Conservation (phyloP, 2,888 invertebrate genomes). For the Epirrita christyi region DNA sequence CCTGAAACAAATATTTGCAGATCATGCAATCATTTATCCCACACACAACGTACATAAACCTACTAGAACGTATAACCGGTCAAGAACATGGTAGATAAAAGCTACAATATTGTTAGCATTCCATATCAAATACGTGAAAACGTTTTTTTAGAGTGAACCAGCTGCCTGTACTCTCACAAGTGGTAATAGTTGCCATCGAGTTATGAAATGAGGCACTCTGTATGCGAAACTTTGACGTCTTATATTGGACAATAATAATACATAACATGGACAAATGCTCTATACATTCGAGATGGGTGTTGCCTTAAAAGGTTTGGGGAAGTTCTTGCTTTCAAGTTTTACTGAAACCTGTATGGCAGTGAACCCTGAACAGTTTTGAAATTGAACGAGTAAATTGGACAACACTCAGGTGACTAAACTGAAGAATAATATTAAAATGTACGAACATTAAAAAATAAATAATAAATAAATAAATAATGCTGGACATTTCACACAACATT, state of each 20-base stretch:
- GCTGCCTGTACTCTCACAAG: conserved; percentile 48
- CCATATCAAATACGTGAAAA: too few species aligned
- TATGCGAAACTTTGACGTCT: conserved; percentile 75
- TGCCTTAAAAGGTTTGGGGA: conserved; percentile 23
- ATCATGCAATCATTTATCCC: too few species aligned
- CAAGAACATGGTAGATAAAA: too few species aligned
- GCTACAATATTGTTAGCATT: too few species aligned
- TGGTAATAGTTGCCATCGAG: conserved; percentile 58
- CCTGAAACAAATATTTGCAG: too few species aligned
- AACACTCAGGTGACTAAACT: neutral
- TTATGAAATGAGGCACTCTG: conserved; percentile 71
- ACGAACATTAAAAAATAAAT: too few species aligned
- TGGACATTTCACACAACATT: too few species aligned
- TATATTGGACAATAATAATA: conserved; percentile 72
- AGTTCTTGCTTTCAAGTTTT: conserved; percentile 3
- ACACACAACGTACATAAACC: too few species aligned
- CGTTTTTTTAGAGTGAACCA: conserved; percentile 8
- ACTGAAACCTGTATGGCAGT: neutral
- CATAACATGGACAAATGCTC: conserved; percentile 62
- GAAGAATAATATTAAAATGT: too few species aligned
- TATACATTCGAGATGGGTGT: conserved; percentile 29
- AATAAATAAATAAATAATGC: too few species aligned
- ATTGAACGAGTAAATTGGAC: neutral
- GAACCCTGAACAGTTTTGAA: neutral
- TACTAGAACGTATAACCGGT: too few species aligned